Conservation (phyloP, 1,140 invertebrate genomes). For the Neocloeon triangulifer region DNA sequence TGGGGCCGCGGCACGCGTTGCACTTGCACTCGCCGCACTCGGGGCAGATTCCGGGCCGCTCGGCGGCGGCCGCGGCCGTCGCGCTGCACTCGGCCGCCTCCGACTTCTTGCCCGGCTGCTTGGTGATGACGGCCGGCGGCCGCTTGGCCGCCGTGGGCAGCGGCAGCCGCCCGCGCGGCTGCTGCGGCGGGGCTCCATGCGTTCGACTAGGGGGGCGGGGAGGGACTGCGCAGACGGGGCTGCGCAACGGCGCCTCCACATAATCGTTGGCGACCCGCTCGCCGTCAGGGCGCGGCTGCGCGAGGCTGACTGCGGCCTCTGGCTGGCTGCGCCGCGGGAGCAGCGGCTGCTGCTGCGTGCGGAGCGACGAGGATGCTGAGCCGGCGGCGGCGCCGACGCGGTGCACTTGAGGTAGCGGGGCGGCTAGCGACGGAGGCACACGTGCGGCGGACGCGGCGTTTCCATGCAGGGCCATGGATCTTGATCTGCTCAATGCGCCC, state of each 20-base stretch:
- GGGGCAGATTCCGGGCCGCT: slow-evolving; percentile 50
- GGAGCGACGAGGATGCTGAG: background rate
- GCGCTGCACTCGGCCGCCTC: no score
- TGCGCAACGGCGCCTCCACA: slow-evolving; percentile 52
- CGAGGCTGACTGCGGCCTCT: slow-evolving; percentile 21
- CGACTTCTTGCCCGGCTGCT: no score
- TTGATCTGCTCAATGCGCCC: no score
- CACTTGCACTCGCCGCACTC: slow-evolving; percentile 69
- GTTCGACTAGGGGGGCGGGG: slow-evolving; percentile 9
- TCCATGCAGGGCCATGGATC: no score
- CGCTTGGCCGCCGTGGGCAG: slow-evolving; percentile 1
- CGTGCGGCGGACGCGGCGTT: slow-evolving; percentile 7
- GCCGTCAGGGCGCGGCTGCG: slow-evolving; percentile 47
- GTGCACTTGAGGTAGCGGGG: slow-evolving; percentile 8
- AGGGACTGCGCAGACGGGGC: slow-evolving; percentile 11
- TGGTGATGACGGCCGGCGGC: slow-evolving; percentile 20
- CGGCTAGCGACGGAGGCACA: slow-evolving; percentile 10
- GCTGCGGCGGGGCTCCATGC: slow-evolving; percentile 10
- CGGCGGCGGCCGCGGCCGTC: slow-evolving; percentile 12
- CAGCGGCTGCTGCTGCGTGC: slow-evolving; percentile 1
- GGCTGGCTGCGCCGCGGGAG: no score
- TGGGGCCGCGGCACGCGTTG: slow-evolving; percentile 60
- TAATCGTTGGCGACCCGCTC: slow-evolving; percentile 62
- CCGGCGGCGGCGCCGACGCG: slow-evolving; percentile 1
- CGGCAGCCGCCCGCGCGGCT: slow-evolving; percentile 9